Evolutionary conservation across 1,140 invertebrate species (phyloP), one percentile per base, ranked within the genome.

Genomic region (Aphaenogaster rudis): DNA sequence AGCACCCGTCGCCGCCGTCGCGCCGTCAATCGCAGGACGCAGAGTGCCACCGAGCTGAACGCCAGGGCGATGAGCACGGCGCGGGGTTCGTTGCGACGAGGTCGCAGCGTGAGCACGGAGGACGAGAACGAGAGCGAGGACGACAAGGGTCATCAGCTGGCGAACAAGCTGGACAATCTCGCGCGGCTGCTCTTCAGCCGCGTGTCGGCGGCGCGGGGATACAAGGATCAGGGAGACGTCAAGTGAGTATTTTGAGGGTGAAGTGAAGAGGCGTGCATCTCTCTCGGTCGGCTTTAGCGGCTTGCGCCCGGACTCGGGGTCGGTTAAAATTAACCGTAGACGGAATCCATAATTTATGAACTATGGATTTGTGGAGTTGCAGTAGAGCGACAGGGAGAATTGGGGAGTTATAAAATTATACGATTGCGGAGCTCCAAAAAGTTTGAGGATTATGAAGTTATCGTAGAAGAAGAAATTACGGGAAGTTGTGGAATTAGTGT

Each of bases 1-100:
- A 96, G 96, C 52, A 96, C 96, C 4, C 96, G 96, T 84, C 95
- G 94, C 88, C 96, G 96, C 91, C 96, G 96, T 82, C 96, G 95
- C 13, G 95, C 95, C 1, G 94, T 96, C 0, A 96, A 96, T 86
- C 94, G 97, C 13, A 96, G 97, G 50, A 97, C 97, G 9, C 97
- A 97, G 91, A 98, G 97, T 78, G 97, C 97, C 6, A 97, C 97
- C 4, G 97, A 98, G 90, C 96, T 98, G 54, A 96, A 97, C 91
- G 96, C 96, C 33, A 96, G 96, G 61, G 96, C 96, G 5, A 95
- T 97, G 78, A 96, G 96, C 6, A 96, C 97, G 0, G 97, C 97
- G 0, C 96, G 94, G 6, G 91, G 93, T 6, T 88, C 94, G 11
- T 88, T 95, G 4, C 86, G 93, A 28, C 93, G 94, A 36, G 93